phyloP scores from a whole-genome alignment of 2,113 vertebrate genomes.

The Peromyscus polionotus region DNA sequence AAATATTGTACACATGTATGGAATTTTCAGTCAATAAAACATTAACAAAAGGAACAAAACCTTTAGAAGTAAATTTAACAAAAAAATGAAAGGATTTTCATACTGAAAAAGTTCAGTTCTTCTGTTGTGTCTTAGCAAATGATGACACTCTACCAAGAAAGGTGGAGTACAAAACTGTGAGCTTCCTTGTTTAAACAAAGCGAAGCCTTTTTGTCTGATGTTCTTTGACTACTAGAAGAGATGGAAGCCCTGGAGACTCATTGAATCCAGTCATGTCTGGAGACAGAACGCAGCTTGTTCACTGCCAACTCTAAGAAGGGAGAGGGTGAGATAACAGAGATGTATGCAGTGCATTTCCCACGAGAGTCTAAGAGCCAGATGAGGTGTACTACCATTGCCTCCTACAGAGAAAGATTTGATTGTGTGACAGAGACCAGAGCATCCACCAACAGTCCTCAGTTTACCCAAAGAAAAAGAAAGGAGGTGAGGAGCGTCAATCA shows the following conservation, averaged over 20 bases:
- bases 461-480: neutral
- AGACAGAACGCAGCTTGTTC: slow-evolving; percentile 76
- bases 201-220: slow-evolving; percentile 79
- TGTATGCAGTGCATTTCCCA: neutral
- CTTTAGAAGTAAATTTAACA: neutral
- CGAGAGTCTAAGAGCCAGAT: neutral
- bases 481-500: slow-evolving; percentile 3
- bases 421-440: neutral
- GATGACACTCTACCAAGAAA: slow-evolving; percentile 10
- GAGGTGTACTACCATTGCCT: neutral
- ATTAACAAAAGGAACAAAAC: neutral
- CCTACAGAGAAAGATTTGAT: neutral
- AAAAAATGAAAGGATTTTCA: neutral
- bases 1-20: neutral
- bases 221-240: slow-evolving; percentile 65
- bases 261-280: slow-evolving; percentile 71
- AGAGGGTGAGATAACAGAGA: slow-evolving; percentile 57
- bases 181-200: slow-evolving; percentile 33
- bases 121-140: neutral
- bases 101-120: neutral
- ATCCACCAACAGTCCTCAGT: neutral
- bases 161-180: slow-evolving; percentile 57
- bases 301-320: slow-evolving; percentile 35
- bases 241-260: slow-evolving; percentile 69
- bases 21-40: neutral